phyloP scores from a whole-genome alignment of 2,797 vertebrate genomes.

The Cyprinodon diabolis region DNA sequence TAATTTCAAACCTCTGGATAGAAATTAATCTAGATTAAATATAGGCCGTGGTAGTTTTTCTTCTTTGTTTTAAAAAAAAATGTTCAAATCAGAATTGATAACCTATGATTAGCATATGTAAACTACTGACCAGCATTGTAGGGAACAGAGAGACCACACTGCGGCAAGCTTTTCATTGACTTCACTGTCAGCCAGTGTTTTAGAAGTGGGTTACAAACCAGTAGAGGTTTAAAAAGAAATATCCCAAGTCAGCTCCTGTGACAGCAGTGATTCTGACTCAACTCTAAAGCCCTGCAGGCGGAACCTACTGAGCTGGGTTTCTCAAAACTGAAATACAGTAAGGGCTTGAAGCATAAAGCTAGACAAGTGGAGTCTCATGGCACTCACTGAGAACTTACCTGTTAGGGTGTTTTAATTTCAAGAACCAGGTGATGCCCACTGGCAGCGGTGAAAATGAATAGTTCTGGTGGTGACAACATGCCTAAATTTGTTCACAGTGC shows the following conservation, averaged over 20 bases:
- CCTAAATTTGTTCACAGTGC: constrained; percentile 24
- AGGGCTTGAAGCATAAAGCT: background rate
- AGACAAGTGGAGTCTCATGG: constrained; percentile 18
- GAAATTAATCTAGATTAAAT: background rate
- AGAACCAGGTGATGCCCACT: constrained; percentile 36
- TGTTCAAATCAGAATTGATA: background rate
- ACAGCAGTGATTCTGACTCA: constrained; percentile 9
- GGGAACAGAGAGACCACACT: background rate
- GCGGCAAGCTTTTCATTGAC: background rate
- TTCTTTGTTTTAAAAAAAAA: background rate
- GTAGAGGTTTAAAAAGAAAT: background rate
- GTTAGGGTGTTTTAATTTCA: constrained; percentile 57
- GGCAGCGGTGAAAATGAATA: constrained; percentile 23
- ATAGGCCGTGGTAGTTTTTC: background rate
- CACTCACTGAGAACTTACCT: background rate
- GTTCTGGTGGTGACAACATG: constrained; percentile 53
- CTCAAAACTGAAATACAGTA: constrained; percentile 3
- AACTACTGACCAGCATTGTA: background rate
- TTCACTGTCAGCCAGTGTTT: background rate
- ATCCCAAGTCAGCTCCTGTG: constrained; percentile 2
- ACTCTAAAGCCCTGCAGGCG: constrained; percentile 5
- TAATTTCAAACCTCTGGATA: background rate
- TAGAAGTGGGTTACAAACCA: background rate
- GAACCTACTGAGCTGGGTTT: constrained; percentile 18
- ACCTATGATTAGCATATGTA: background rate